Percentiles rank a stretch among this genome's conserved stretches.
These are phyloP conservation scores for Psilopogon haemacephalus DNA, from an alignment of 2,113 vertebrate species.

Conservation along the genomic window DNA sequence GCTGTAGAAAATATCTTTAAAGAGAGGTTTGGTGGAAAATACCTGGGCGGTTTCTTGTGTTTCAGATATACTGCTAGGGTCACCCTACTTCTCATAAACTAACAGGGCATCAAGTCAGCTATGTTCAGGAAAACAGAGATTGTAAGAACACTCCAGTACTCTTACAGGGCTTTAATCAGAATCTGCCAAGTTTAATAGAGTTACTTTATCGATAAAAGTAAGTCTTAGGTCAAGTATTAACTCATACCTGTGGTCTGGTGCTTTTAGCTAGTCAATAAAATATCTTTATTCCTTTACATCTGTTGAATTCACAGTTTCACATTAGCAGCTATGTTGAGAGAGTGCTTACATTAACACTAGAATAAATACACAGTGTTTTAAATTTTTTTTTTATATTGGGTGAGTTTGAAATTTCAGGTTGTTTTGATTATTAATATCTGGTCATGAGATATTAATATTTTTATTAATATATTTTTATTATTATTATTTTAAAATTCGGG, in stretches of 20 bases:
- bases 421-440: too few relatives aligned
- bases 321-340: not conserved
- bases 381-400: not conserved
- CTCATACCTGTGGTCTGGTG: not conserved
- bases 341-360: not conserved
- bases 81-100: too few relatives aligned
- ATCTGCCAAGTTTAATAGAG: not conserved
- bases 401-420: not conserved
- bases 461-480: too few relatives aligned
- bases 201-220: not conserved
- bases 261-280: not conserved
- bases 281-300: accelerated
- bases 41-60: not conserved
- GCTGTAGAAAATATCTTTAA: not conserved
- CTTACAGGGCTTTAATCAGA: not conserved
- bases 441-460: too few relatives aligned
- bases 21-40: not conserved
- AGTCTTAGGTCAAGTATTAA: not conserved
- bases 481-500: too few relatives aligned
- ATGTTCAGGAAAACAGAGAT: accelerated
- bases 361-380: not conserved
- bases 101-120: not conserved
- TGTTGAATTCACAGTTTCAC: not conserved
- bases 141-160: not conserved
- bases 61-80: not conserved